Percentiles rank a stretch among this genome's conserved stretches.
Evolutionary conservation across 64 coral and sea anemone species (phyloP).

Genomic region (Cladopsammia gracilis): DNA sequence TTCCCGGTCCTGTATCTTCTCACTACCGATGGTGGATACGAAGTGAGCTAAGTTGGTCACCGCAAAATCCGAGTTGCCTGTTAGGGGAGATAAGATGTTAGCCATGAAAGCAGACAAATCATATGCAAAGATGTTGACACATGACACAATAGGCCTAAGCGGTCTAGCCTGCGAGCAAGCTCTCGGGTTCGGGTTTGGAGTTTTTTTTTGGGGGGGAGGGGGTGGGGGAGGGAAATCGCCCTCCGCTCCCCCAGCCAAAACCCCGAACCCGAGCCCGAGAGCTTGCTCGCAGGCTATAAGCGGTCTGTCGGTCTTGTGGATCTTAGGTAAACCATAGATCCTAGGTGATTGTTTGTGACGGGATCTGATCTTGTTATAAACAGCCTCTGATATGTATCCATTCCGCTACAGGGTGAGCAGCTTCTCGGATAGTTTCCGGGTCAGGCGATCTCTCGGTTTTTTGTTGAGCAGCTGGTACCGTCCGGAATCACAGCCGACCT

Average conservation of each 20-base stretch:
- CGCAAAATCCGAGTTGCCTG: not conserved
- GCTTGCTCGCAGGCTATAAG: too few relatives aligned
- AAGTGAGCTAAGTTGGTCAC: not conserved
- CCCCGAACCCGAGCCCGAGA: too few relatives aligned
- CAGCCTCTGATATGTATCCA: slow-evolving; percentile 23
- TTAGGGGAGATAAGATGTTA: slow-evolving; percentile 12
- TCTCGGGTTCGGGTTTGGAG: too few relatives aligned
- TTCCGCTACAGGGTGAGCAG: slow-evolving; percentile 21
- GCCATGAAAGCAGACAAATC: slow-evolving; percentile 25
- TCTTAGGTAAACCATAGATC: slow-evolving; percentile 45
- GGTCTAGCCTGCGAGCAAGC: too few relatives aligned
- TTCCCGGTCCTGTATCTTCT: not conserved
- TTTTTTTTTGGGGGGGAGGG: too few relatives aligned
- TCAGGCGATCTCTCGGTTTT: slow-evolving; percentile 40
- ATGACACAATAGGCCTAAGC: slow-evolving; percentile 56
- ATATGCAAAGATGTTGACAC: slow-evolving; percentile 33
- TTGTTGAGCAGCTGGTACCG: slow-evolving; percentile 36
- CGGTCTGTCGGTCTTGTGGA: not conserved
- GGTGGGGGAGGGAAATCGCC: too few relatives aligned
- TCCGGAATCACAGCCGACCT: too few relatives aligned
- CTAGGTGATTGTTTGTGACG: not conserved
- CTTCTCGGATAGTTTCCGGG: slow-evolving; percentile 35
- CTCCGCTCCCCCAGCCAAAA: too few relatives aligned
- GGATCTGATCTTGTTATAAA: slow-evolving; percentile 44
- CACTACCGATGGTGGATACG: too few relatives aligned